These are phyloP conservation scores for Tenthredo notha DNA, from an alignment of 2,888 invertebrate genomes.

Conservation along the genomic window DNA sequence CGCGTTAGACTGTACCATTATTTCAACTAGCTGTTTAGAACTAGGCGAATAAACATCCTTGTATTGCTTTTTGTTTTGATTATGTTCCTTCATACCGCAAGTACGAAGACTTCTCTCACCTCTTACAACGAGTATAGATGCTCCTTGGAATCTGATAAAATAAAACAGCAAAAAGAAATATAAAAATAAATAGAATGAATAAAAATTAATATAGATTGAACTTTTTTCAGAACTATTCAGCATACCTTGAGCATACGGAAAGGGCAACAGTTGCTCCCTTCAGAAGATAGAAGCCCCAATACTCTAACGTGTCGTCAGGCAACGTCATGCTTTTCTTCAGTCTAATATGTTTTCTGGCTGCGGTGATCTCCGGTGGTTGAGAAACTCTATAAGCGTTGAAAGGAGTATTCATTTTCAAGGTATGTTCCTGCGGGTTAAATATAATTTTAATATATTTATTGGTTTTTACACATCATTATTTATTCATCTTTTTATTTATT, in stretches of 20 bases:
- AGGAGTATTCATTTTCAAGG: constrained; percentile 87
- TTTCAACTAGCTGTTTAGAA: constrained; percentile 82
- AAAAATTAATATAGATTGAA: constrained; percentile 31
- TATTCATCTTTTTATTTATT: no score
- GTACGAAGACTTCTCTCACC: constrained; percentile 89
- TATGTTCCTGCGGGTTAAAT: constrained; percentile 82
- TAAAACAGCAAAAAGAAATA: no score
- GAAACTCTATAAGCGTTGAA: constrained; percentile 88
- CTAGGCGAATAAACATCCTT: constrained; percentile 76
- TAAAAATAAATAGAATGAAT: constrained; percentile 26
- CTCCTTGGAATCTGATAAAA: constrained; percentile 81
- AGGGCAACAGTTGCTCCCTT: constrained; percentile 89
- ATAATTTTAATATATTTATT: constrained; percentile 12
- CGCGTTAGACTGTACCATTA: constrained; percentile 82
- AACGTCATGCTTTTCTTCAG: constrained; percentile 90
- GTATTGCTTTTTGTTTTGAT: constrained; percentile 83
- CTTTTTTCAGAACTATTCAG: not conserved
- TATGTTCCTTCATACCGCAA: constrained; percentile 88
- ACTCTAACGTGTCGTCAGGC: constrained; percentile 92
- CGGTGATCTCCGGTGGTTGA: constrained; percentile 85
- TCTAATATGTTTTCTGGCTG: constrained; percentile 86
- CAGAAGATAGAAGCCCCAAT: constrained; percentile 92
- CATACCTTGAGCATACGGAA: constrained; percentile 89
- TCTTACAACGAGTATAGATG: constrained; percentile 89
- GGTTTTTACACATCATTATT: not conserved